Evolutionary conservation across 1,140 invertebrate genomes (phyloP).

Genomic region (Saccostrea cuccullata): DNA sequence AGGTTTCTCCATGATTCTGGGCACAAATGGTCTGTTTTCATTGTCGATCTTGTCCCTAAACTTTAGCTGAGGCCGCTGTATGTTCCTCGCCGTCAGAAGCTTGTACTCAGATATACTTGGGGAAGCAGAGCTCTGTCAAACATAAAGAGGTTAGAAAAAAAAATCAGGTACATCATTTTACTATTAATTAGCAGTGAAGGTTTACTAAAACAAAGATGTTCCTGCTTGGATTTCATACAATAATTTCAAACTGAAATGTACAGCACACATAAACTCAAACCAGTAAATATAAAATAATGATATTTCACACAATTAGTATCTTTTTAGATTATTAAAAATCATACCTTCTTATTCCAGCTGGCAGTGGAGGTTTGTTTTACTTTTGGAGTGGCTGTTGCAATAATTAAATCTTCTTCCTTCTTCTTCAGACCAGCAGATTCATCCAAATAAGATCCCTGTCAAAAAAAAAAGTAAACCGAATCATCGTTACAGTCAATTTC

Average conservation of each 20-base stretch:
- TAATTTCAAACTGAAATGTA: no score
- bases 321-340: no score
- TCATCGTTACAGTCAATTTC: no score
- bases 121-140: constrained; percentile 42
- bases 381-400: constrained; percentile 75
- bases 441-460: constrained; percentile 83
- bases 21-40: constrained; percentile 87
- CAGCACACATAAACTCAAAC: no score
- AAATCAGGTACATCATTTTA: no score
- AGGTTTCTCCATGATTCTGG: constrained; percentile 91
- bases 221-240: no score
- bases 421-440: constrained; percentile 85
- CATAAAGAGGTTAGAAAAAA: background rate
- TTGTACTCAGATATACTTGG: constrained; percentile 76
- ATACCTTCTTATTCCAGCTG: constrained; percentile 81
- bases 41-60: constrained; percentile 95
- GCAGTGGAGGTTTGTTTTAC: constrained; percentile 76
- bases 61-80: constrained; percentile 88
- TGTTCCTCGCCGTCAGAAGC: constrained; percentile 87
- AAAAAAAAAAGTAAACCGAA: no score
- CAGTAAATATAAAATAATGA: no score
- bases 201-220: no score
- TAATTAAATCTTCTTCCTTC: constrained; percentile 76
- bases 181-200: no score
- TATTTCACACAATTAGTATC: no score